Evolutionary conservation across 2,113 vertebrate genomes (phyloP), one percentile per base, ranked within the genome.

Genomic region (Zosterops hypoxanthus): DNA sequence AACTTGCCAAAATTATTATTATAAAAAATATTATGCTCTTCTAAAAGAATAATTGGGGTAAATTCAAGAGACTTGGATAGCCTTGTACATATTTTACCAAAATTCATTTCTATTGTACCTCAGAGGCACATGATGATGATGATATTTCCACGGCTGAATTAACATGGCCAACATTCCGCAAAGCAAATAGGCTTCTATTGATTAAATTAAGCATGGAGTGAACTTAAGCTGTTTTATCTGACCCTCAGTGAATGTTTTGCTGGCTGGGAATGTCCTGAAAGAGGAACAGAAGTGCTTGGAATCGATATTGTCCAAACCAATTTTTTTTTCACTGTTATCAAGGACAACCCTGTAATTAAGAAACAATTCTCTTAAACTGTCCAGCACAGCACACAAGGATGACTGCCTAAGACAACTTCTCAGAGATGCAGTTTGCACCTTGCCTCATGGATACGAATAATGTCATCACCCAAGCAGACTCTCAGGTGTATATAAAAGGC

Each of bases 231-330:
- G 96, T 96, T 98, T 94, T 96, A 96, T 96, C 97, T 96, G 88
- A 97, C 96, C 39, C 39, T 97, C 97, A 97, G 95, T 97, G 95
- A 88, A 96, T 95, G 95, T 97, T 97, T 96, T 97, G 96, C 97
- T 97, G 97, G 97, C 96, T 98, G 94, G 96, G 92, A 98, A 97
- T 91, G 87, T 97, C 95, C 97, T 87, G 61, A 97, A 98, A 98
- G 98, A 98, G 97, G 95, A 98, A 97, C 21, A 96, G 90, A 98
- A 98, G 97, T 97, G 97, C 90, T 93, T 94, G 69, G 97, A 98
- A 99, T 99, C 98, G 12, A 98, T 99, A 98, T 70, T 97, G 97
- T 97, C 98, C 97, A 98, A 98, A 96, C 94, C 97, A 98, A 98
- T 98, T 98, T 86, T 93, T 93, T 95, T 64, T 82, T 93, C 72